phyloP scores from a whole-genome alignment of 2,113 vertebrate genomes.

The Trematocara nigrifrons region DNA sequence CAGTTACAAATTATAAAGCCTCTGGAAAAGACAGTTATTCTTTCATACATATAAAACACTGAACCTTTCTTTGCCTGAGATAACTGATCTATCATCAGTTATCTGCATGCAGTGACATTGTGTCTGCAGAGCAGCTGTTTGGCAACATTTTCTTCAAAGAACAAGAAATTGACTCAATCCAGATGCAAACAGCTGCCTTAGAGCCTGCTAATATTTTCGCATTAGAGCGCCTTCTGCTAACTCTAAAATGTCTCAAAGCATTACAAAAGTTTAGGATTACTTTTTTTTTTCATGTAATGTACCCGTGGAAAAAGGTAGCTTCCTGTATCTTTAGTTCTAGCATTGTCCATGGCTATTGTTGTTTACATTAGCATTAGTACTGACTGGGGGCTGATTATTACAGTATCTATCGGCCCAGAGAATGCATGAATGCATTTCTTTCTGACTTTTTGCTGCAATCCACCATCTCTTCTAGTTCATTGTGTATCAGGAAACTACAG shows the following conservation, averaged over 20 bases:
- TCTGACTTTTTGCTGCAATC: neutral
- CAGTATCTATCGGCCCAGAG: neutral
- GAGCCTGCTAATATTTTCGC: neutral
- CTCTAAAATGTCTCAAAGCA: neutral
- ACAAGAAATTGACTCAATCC: neutral
- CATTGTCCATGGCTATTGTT: neutral
- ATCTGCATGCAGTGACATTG: neutral
- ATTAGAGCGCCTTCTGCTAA: neutral
- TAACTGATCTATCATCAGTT: neutral
- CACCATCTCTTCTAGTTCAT: neutral
- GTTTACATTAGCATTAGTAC: neutral
- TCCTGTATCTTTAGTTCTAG: neutral
- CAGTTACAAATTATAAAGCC: neutral
- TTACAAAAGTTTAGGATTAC: neutral
- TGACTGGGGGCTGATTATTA: neutral
- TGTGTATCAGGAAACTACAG: neutral
- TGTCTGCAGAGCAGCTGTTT: neutral
- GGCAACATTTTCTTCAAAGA: neutral
- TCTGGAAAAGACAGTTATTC: neutral
- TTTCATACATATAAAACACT: neutral
- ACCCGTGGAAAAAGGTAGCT: rapidly evolving
- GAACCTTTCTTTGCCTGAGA: neutral
- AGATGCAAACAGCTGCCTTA: neutral
- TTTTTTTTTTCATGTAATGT: neutral
- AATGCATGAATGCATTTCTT: neutral